phyloP scores from a whole-genome alignment of 2,113 vertebrate genomes.

The Theristicus caerulescens region DNA sequence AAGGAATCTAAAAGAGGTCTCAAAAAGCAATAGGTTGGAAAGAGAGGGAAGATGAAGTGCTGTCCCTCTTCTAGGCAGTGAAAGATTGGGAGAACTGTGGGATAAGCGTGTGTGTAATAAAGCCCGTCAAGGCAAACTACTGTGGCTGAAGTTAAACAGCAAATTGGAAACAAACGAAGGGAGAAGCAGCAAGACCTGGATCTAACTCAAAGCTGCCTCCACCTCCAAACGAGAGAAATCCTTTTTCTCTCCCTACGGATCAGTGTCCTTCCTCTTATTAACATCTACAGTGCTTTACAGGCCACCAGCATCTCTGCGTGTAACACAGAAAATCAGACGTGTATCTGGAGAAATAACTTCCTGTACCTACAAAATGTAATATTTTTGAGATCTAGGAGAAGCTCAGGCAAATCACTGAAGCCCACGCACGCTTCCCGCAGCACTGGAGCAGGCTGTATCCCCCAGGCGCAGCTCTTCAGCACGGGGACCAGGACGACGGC shows the following conservation, averaged over 20 bases:
- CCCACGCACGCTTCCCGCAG: neutral
- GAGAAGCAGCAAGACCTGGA: neutral
- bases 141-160: neutral
- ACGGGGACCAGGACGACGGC: rapidly evolving
- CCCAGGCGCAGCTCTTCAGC: neutral
- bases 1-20: neutral
- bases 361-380: rapidly evolving
- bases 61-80: neutral
- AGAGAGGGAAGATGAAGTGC: neutral
- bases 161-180: neutral
- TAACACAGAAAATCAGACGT: neutral
- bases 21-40: neutral
- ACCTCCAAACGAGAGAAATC: neutral
- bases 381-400: neutral
- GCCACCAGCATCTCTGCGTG: neutral
- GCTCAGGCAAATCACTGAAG: neutral
- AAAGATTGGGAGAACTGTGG: neutral
- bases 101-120: no score
- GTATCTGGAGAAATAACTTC: neutral
- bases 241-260: neutral
- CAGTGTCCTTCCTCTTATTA: neutral
- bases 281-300: neutral
- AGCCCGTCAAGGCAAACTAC: neutral
- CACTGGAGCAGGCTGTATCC: neutral
- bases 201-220: neutral